Conservation (phyloP, 2,888 invertebrate species). For the Sminthurinus aureus region DNA sequence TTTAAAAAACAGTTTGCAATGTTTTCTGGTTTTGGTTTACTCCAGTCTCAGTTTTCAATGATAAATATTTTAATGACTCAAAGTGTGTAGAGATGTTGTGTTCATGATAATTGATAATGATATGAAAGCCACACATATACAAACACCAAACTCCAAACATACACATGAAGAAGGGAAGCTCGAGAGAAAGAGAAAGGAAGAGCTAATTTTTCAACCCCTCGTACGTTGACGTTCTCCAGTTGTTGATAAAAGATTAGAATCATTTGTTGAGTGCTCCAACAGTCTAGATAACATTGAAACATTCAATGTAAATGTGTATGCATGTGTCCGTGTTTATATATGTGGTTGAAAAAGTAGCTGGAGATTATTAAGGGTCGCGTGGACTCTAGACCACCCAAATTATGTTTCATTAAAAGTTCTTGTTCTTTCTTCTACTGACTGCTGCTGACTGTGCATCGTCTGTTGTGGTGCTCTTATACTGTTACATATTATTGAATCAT, state of each 20-base stretch:
- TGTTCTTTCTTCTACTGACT: constrained; percentile 28
- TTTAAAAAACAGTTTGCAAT: no score
- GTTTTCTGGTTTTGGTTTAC: no score
- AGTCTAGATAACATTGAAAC: constrained; percentile 14
- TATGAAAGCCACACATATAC: constrained; percentile 25
- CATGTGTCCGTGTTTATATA: neutral
- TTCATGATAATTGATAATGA: neutral
- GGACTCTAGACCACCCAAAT: constrained; percentile 44
- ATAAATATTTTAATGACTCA: no score
- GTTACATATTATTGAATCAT: neutral
- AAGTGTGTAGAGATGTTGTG: neutral
- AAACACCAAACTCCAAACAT: neutral
- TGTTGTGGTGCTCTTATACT: neutral
- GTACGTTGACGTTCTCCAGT: constrained; percentile 10
- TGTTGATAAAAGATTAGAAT: constrained; percentile 32
- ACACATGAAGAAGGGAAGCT: neutral
- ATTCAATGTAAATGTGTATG: neutral
- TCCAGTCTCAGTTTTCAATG: no score
- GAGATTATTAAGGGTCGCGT: constrained; percentile 37
- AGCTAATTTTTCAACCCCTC: constrained; percentile 36
- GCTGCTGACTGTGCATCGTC: neutral
- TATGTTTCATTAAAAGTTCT: constrained; percentile 41
- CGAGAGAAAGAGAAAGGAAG: constrained; percentile 23
- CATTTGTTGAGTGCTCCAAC: constrained; percentile 35
- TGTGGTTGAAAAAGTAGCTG: neutral